A percentile compares a stretch with the other conserved stretches of the same genome.
Conservation (phyloP, 2,888 invertebrate species). For the Cerceris rybyensis region DNA sequence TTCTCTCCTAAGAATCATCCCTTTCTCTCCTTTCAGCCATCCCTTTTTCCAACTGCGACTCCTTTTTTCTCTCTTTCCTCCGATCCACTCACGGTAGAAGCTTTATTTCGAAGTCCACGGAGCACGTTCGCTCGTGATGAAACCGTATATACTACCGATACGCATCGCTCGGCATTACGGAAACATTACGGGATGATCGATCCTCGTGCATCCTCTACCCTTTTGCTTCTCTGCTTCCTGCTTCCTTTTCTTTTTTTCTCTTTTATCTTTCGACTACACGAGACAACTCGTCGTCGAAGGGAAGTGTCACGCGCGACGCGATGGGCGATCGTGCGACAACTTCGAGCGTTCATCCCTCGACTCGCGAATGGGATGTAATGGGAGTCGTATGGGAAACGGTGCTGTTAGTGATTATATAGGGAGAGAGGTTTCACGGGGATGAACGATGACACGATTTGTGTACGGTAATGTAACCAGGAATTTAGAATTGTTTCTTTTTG, state of each 20-base stretch:
- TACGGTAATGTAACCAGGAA: too few species aligned
- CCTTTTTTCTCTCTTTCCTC: not conserved
- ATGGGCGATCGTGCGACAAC: too few species aligned
- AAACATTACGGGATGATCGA: slow-evolving; percentile 64
- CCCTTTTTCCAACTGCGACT: slow-evolving; percentile 8
- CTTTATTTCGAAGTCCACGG: slow-evolving; percentile 63
- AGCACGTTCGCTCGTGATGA: slow-evolving; percentile 58
- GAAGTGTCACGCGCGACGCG: not conserved
- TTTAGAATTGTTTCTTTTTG: too few species aligned
- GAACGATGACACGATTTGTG: too few species aligned
- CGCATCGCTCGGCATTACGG: slow-evolving; percentile 60
- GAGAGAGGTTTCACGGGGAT: too few species aligned
- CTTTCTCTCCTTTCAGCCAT: slow-evolving; percentile 6
- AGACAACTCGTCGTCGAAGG: not conserved
- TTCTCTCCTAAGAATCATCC: slow-evolving; percentile 2
- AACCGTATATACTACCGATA: slow-evolving; percentile 59
- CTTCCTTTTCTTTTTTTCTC: not conserved
- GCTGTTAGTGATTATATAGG: too few species aligned
- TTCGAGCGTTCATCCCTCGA: too few species aligned
- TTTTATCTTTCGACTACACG: not conserved
- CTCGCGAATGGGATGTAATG: too few species aligned
- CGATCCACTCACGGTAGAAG: slow-evolving; percentile 35
- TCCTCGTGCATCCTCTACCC: slow-evolving; percentile 13
- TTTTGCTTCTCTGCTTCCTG: not conserved
- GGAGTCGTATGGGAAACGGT: too few species aligned